phyloP scores from a whole-genome alignment of 2,113 vertebrate genomes.

The Calyptomena viridis region DNA sequence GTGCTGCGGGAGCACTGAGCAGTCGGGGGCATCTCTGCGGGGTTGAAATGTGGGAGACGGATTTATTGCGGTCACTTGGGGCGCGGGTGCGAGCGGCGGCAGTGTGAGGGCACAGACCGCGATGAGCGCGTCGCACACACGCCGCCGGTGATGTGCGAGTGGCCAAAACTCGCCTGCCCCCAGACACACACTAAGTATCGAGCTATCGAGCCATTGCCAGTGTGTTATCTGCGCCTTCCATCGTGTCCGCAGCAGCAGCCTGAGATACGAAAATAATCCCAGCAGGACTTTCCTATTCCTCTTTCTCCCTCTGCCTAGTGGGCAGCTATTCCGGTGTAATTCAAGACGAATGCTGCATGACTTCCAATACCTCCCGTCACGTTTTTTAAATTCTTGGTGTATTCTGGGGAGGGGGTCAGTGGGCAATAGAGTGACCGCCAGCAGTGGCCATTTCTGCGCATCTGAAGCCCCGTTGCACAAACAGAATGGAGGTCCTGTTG shows the following conservation, averaged over 20 bases:
- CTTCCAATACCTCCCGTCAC: neutral
- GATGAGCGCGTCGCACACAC: rapidly evolving
- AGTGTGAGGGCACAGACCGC: neutral
- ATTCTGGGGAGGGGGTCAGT: neutral
- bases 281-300: neutral
- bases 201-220: rapidly evolving
- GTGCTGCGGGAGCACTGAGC: neutral
- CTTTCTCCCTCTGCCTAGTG: neutral
- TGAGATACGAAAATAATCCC: neutral
- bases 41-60: rapidly evolving
- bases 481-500: neutral
- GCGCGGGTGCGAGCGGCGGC: neutral
- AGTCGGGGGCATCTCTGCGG: rapidly evolving
- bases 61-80: rapidly evolving
- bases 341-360: neutral
- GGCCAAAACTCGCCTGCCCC: neutral
- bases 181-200: rapidly evolving
- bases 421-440: neutral
- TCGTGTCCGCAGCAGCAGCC: neutral
- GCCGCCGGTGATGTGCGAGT: rapidly evolving
- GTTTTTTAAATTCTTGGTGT: neutral
- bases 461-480: neutral
- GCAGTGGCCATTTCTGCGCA: neutral
- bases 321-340: neutral
- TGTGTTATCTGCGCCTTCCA: no score